Percentiles rank a stretch among this genome's conserved stretches.
phyloP scores from a whole-genome alignment of 2,113 vertebrate species.

The Onychostoma macrolepis region DNA sequence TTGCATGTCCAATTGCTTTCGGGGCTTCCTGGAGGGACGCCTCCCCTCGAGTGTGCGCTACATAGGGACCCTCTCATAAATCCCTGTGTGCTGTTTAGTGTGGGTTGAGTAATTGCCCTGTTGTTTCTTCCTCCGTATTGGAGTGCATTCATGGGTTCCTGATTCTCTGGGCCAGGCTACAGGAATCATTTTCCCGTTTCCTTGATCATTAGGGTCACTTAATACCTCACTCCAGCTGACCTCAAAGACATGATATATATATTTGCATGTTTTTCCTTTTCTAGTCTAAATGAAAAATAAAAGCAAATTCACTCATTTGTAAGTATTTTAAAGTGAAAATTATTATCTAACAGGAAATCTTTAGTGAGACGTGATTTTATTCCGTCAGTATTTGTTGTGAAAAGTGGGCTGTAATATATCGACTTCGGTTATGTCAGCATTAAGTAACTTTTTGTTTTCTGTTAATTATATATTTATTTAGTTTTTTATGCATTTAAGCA shows the following conservation, averaged over 20 bases:
- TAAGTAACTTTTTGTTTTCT: neutral
- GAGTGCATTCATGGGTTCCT: constrained; percentile 80
- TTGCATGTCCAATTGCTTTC: constrained; percentile 56
- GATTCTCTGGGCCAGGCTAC: constrained; percentile 75
- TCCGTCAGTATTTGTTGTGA: neutral
- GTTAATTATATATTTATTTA: too few relatives aligned
- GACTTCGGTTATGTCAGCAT: neutral
- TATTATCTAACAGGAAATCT: neutral
- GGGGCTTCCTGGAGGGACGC: constrained; percentile 43
- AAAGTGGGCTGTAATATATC: neutral
- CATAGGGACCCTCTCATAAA: constrained; percentile 63
- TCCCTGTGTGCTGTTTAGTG: constrained; percentile 76
- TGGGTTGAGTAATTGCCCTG: constrained; percentile 82
- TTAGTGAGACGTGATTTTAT: neutral
- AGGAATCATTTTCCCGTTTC: constrained; percentile 80
- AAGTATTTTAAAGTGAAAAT: neutral
- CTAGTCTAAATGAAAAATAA: neutral
- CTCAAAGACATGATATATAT: neutral
- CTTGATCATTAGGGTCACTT: constrained; percentile 81
- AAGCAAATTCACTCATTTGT: neutral
- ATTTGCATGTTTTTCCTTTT: neutral
- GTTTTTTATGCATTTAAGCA: neutral
- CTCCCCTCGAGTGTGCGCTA: constrained; percentile 23
- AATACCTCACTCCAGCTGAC: too few relatives aligned
- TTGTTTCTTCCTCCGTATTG: constrained; percentile 82